Base-by-base conservation (phyloP, 1,140 invertebrate genomes). In the Drosophila varians region DNA sequence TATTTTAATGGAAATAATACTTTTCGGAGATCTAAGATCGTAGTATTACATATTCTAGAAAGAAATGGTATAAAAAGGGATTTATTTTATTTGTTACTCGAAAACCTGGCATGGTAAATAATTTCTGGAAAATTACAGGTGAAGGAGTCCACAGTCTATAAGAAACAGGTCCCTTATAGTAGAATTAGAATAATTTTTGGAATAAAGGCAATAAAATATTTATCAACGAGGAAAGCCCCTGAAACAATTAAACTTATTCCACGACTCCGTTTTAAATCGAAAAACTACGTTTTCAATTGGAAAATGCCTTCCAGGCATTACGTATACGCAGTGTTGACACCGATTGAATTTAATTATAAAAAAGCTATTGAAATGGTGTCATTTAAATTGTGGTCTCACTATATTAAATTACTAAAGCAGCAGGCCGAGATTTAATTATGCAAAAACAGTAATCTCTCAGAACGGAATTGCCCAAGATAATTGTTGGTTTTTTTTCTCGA, bases 341-440 rank as follows among this genome's bases (percentile, higher is more conserved):
- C 3, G 4, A 6, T 16, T 6, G 6, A 31, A 31, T 31, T 31
- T 0, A 28, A 28, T 28, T 28, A 28, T 28, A 28, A 7, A n/a
- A 11, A 31, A 11, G 28, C 4, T 31, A 31, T 31, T n/a, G 9
- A 31, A 31, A 31, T 31, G n/a, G 28, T 9, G 28, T 11, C 28
- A 31, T 31, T 31, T 31, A 31, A 31, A 31, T 31, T 11, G 28
- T 11, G 28, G 28, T 9, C 28, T 31, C 28, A 31, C 11, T n/a
- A n/a, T 31, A 31, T n/a, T 31, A 31, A 31, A 31, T 31, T 31
- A 31, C 28, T 31, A 11, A 11, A 31, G 28, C 4, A 31, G 11
- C 7, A 23, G 8, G 9, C 49, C n/a, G 1, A 26, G 3, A 25
- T 31, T 18, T 43, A 65, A 25, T 52, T 52, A 52, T 34, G 36